phyloP scores from a whole-genome alignment of 1,140 invertebrate species.

The Hyposmocoma kahamanoa region DNA sequence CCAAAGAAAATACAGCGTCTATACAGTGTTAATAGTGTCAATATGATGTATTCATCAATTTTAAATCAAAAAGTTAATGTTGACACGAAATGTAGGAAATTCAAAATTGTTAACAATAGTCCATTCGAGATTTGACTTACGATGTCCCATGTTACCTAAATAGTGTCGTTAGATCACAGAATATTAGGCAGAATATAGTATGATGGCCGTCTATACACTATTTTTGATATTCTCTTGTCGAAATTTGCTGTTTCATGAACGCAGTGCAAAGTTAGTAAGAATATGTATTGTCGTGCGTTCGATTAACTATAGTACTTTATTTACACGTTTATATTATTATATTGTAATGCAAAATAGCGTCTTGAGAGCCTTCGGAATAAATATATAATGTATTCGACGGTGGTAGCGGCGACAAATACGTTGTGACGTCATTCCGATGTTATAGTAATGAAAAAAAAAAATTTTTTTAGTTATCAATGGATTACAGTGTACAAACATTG shows the following conservation, averaged over 20 bases:
- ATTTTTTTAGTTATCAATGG: no score
- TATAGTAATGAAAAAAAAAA: not conserved
- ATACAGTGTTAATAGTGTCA: no score
- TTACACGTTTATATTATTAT: constrained; percentile 68
- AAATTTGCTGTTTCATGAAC: constrained; percentile 66
- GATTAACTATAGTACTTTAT: constrained; percentile 69
- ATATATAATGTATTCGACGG: constrained; percentile 32
- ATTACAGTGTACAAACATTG: no score
- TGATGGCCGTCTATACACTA: constrained; percentile 61
- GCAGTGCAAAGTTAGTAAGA: no score
- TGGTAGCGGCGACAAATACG: constrained; percentile 39
- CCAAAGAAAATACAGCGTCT: no score
- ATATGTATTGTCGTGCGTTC: constrained; percentile 47
- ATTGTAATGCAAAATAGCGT: constrained; percentile 60
- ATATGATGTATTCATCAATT: no score
- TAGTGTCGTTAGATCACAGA: constrained; percentile 55
- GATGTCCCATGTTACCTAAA: constrained; percentile 54
- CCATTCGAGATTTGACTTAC: constrained; percentile 45
- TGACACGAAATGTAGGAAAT: constrained; percentile 20
- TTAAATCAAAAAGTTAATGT: no score
- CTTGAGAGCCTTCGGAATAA: constrained; percentile 54
- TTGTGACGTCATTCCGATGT: constrained; percentile 32
- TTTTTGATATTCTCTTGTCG: constrained; percentile 73
- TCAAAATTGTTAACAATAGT: constrained; percentile 52
- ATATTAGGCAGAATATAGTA: constrained; percentile 62